A percentile compares a stretch with the other conserved stretches of the same genome.
Evolutionary conservation across 2,797 vertebrate species (phyloP).

Genomic region (Lates japonicus): DNA sequence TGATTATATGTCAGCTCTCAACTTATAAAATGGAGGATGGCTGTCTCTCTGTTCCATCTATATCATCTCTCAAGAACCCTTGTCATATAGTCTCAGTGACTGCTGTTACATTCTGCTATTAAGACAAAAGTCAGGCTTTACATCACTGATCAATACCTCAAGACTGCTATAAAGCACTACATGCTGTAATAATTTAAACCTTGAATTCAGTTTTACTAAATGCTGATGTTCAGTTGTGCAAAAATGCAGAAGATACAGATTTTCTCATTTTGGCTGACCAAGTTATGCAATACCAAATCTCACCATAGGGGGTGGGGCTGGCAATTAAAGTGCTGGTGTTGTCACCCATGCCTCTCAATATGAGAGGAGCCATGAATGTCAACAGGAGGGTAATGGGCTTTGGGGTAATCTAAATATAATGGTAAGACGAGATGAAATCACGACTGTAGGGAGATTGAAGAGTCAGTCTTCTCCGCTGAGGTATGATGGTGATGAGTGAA

Average conservation of each 20-base stretch:
- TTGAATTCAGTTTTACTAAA: background rate
- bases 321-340: constrained; percentile 69
- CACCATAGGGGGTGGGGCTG: constrained; percentile 82
- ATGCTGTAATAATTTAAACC: background rate
- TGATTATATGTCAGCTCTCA: constrained; percentile 82
- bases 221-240: background rate
- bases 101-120: constrained; percentile 22
- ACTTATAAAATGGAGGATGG: constrained; percentile 73
- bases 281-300: constrained; percentile 77
- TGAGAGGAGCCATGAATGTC: constrained; percentile 63
- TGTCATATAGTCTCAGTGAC: constrained; percentile 33
- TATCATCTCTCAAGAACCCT: constrained; percentile 61
- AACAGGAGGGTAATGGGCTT: constrained; percentile 63
- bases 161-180: background rate
- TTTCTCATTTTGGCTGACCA: background rate
- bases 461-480: constrained; percentile 34
- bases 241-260: constrained; percentile 12
- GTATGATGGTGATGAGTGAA: constrained; percentile 13
- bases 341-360: constrained; percentile 63
- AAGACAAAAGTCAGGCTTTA: constrained; percentile 8
- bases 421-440: constrained; percentile 54
- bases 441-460: constrained; percentile 40
- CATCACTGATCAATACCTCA: constrained; percentile 1
- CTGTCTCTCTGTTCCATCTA: constrained; percentile 50
- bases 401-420: constrained; percentile 57